Evolutionary conservation across 2,113 vertebrate genomes (phyloP).

Genomic region (Elachura formosa): DNA sequence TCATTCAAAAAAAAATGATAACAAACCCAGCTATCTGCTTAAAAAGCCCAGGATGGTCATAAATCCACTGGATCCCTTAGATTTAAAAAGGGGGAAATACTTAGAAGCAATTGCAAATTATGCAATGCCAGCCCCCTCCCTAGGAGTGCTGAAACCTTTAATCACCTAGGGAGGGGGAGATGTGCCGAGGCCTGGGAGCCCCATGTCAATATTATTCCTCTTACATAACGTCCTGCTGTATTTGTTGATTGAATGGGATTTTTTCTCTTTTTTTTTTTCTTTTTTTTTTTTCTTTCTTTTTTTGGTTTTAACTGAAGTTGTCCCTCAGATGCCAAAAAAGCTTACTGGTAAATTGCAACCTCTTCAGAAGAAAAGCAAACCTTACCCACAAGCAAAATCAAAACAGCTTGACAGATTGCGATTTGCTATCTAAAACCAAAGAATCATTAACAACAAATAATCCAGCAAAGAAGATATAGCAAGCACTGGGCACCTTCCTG

Average conservation of each 20-base stretch:
- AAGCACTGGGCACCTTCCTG: background rate
- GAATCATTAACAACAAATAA: conserved; percentile 28
- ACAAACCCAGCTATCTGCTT: conserved; percentile 34
- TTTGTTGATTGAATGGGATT: conserved; percentile 1
- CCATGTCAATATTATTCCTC: conserved; percentile 31
- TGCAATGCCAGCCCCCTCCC: conserved; percentile 17
- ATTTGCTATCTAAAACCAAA: conserved; percentile 64
- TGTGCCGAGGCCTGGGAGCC: background rate
- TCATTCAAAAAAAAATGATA: conserved; percentile 1
- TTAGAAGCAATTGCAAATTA: conserved; percentile 43
- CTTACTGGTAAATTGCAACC: conserved; percentile 37
- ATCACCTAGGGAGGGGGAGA: conserved; percentile 60
- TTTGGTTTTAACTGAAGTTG: background rate
- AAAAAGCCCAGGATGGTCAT: background rate
- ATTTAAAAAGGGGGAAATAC: conserved; percentile 38
- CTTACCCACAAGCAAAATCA: background rate
- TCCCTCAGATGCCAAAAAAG: conserved; percentile 22
- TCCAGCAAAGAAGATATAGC: background rate
- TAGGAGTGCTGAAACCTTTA: conserved; percentile 59
- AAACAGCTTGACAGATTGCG: conserved; percentile 28
- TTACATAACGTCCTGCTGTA: conserved; percentile 60
- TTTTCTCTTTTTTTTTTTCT: background rate
- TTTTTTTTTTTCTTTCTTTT: background rate
- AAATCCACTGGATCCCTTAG: conserved; percentile 24
- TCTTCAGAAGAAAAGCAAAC: conserved; percentile 20